Conservation (phyloP, 2,113 vertebrate genomes). For the Trochalopteron elliotii region DNA sequence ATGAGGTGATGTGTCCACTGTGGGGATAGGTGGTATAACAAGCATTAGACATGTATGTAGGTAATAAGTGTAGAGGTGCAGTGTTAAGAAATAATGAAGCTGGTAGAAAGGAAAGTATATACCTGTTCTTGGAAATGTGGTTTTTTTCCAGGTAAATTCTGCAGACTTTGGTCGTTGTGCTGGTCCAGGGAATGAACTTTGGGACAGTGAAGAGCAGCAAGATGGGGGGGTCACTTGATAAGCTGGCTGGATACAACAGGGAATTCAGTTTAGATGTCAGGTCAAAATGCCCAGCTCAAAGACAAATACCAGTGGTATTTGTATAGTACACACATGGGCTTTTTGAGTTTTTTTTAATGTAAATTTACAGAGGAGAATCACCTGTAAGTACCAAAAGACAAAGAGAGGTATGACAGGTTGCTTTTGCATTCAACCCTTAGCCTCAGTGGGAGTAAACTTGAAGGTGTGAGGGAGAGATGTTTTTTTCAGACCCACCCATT, state of each 20-base stretch:
- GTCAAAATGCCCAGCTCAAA: neutral
- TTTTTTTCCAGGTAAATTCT: neutral
- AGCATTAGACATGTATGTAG: neutral
- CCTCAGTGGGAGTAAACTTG: neutral
- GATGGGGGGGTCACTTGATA: neutral
- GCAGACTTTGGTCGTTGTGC: neutral
- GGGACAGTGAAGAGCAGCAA: neutral
- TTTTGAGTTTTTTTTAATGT: neutral
- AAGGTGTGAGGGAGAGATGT: neutral
- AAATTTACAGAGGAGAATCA: neutral
- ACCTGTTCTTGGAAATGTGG: neutral
- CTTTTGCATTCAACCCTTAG: neutral
- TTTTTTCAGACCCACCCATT: neutral
- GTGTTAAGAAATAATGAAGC: neutral
- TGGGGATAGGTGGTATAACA: neutral
- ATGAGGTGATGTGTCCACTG: neutral
- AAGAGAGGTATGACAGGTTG: neutral
- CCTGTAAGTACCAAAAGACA: neutral
- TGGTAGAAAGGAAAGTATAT: neutral
- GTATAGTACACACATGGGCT: neutral
- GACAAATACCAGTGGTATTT: neutral
- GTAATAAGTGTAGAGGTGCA: neutral
- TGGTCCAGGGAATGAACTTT: neutral
- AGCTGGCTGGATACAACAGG: neutral
- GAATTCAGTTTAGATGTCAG: neutral